These are phyloP conservation scores for Natrix natrix DNA, from an alignment of 2,797 vertebrate species.

Conservation along the genomic window DNA sequence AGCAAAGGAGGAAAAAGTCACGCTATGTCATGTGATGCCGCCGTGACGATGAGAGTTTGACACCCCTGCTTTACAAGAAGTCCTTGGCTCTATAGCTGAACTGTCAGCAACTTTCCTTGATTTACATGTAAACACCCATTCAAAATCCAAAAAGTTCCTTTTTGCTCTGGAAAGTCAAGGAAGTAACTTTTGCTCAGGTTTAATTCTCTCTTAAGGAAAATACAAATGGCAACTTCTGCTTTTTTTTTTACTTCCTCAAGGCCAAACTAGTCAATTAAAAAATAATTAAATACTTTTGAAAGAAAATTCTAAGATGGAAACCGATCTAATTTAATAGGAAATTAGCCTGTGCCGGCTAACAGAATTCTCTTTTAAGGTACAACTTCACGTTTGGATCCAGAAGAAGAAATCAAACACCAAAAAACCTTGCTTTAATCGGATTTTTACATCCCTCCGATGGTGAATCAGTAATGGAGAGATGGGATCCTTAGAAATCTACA, in stretches of 20 bases:
- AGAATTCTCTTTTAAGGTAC: background rate
- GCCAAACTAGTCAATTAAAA: slow-evolving; percentile 27
- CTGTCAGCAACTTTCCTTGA: background rate
- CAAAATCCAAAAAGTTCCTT: background rate
- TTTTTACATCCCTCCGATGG: slow-evolving; percentile 9
- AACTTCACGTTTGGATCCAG: background rate
- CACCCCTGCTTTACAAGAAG: background rate
- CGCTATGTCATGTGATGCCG: too few species aligned
- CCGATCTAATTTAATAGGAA: background rate
- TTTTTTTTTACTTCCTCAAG: slow-evolving; percentile 56
- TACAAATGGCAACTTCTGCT: slow-evolving; percentile 22
- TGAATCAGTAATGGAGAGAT: background rate
- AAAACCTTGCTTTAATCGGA: background rate
- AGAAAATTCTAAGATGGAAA: background rate
- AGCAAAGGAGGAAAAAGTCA: too few species aligned
- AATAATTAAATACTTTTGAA: slow-evolving; percentile 21
- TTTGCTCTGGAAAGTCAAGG: slow-evolving; percentile 21
- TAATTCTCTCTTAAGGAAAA: slow-evolving; percentile 32
- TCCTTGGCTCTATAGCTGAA: background rate
- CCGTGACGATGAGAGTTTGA: too few species aligned
- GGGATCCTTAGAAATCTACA: background rate
- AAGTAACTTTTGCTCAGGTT: slow-evolving; percentile 34
- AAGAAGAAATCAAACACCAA: background rate
- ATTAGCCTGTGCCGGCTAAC: background rate
- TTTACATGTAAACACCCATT: background rate